Base-by-base conservation (phyloP, 30 jellyfish, hydroid and myxozoan species). In the Aurelia aurita complex sp. Pacific region DNA sequence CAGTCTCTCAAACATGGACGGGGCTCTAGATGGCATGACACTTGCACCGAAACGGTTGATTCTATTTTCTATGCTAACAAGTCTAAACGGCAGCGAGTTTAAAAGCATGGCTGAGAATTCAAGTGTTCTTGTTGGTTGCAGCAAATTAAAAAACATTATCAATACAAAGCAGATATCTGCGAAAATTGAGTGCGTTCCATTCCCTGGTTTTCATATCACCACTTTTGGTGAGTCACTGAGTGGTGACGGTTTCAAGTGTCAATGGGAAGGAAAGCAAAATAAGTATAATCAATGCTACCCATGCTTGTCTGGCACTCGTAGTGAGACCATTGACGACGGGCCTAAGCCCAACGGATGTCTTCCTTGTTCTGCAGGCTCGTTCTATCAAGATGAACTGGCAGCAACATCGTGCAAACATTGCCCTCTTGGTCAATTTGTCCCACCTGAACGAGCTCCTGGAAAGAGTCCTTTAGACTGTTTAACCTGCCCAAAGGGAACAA, bases 401-500 rank as follows among this genome's bases (percentile, higher is more conserved):
- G 11, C 64, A 62, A 55, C 71, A 9, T 17, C 69, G 7, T 86
- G 96, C 86, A 86, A 86, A 59, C 32, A 1, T 52, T 86, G 96
- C 65, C 89, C 89, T 0, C 59, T 60, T 0, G 96, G 96, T 38
- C 96, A 86, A 57, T 76, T 8, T 50, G 96, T 86, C 34, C 85
- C 85, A 32, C 89, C 85, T 14, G 51, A 38, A 9, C 51, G 54
- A 7, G 80, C 81, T 9, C 89, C 89, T 6, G 96, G 96, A 57
- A 76, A 69, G 64, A 76, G 64, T 11, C 70, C 86, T 13, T 40
- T 86, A 10, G 82, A 55, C 64, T 86, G 96, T 54, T 18, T 52
- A 23, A 86, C 96, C 2, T 86, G 96, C 77, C 96, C 96, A 7
- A 67, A 62, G 15, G 82, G 82, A 17, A 86, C 96, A 4, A 77